A percentile compares a stretch with the other conserved stretches of the same genome.
Conservation (phyloP, 2,888 invertebrate species). For the Meta bourneti region DNA sequence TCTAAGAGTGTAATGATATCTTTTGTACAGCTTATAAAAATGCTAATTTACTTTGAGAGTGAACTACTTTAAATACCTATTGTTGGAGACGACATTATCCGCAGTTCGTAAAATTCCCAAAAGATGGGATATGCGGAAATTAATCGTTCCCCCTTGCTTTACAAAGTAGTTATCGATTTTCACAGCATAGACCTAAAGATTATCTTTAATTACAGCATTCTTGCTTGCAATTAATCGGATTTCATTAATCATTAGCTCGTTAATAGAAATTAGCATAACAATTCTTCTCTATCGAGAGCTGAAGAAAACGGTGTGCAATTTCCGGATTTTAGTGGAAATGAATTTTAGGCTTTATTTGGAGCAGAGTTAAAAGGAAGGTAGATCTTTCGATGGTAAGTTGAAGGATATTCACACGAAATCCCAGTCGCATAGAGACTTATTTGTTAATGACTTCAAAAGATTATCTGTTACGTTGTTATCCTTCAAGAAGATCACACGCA, state of each 20-base stretch:
- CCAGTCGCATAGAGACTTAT: too few species aligned
- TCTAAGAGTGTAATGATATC: too few species aligned
- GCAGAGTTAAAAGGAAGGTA: neutral
- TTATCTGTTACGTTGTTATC: too few species aligned
- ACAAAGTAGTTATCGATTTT: constrained; percentile 42
- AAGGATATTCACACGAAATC: too few species aligned
- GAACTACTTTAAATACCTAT: constrained; percentile 10
- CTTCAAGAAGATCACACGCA: too few species aligned
- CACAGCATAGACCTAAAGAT: constrained; percentile 36
- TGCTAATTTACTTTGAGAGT: neutral
- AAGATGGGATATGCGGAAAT: constrained; percentile 39
- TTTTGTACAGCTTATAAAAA: neutral
- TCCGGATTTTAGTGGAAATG: constrained; percentile 45
- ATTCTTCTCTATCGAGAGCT: constrained; percentile 24
- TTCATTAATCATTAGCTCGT: constrained; percentile 65
- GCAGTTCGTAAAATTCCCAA: constrained; percentile 22
- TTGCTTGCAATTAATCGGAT: constrained; percentile 66
- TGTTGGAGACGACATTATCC: neutral
- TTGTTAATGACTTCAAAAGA: too few species aligned
- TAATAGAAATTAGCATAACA: constrained; percentile 64
- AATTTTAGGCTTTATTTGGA: neutral
- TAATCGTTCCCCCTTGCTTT: constrained; percentile 8
- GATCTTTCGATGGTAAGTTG: too few species aligned
- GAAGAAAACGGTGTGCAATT: neutral
- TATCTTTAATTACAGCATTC: constrained; percentile 63